Evolutionary conservation across 2,797 vertebrate species (phyloP), one percentile per base, ranked within the genome.

Genomic region (Phoeniculus purpureus): DNA sequence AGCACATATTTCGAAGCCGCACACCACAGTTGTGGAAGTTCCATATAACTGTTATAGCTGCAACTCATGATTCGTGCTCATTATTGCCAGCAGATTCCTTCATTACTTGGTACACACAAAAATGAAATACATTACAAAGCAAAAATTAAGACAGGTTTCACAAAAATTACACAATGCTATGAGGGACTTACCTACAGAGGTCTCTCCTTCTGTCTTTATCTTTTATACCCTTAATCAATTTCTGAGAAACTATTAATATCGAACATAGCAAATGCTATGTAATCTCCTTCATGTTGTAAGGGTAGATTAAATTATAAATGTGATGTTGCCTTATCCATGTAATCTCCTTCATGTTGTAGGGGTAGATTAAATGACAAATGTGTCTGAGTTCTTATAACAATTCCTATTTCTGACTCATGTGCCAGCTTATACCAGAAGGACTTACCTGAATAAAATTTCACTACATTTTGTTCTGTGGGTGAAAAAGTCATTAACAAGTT

Each of bases 401-500:
- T 62, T 90, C 62, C 29, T 86, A 65, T n/a, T 60, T 51, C 47
- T 90, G 43, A 71, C 37, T 72, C 34, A 56, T 31, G 45, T 88
- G 68, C 82, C 72, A 90, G 47, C 27, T 92, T 77, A 87, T 72
- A 45, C 23, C 55, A 91, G 66, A 56, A 78, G 45, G 23, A 75
- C 12, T 70, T 80, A 31, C 0, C 20, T 16, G 48, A 92, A 84
- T 71, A 91, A 88, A 92, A 92, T 64, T 40, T 72, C 32, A 78
- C 55, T 82, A 43, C 20, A 47, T 83, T 88, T 87, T 91, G 9
- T 75, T 83, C 61, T 47, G 25, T 50, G 66, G 51, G 72, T 82
- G 47, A 84, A 82, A 80, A 92, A 58, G 51, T 68, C 52, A 85
- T 31, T 76, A 47, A n/a, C 12, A 89, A 92, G 68, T 79, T 77